A percentile compares a stretch with the other conserved stretches of the same genome.
Evolutionary conservation across 2,113 vertebrate genomes (phyloP).

Genomic region (Cryptomyrus ogoouensis): DNA sequence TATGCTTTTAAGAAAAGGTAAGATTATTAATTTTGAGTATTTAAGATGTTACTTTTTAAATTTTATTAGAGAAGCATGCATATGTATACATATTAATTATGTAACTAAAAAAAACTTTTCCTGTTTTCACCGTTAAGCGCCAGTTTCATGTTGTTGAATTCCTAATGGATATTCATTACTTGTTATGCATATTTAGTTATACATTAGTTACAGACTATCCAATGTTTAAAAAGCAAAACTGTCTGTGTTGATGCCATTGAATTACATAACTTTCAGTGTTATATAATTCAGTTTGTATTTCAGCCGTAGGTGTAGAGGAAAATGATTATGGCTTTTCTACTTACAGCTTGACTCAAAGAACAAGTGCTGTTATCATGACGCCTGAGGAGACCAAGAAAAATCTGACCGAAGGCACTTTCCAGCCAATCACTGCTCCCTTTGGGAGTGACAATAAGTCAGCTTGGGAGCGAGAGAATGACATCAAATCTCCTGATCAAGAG

Average conservation of each 20-base stretch:
- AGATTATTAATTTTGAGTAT: background rate
- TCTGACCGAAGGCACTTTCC: constrained; percentile 29
- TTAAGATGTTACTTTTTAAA: background rate
- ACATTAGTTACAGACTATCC: background rate
- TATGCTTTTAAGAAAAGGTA: constrained; percentile 17
- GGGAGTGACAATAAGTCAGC: constrained; percentile 58
- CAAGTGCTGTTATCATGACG: constrained; percentile 40
- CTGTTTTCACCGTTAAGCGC: background rate
- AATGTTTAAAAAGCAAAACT: background rate
- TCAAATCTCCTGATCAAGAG: constrained; percentile 43
- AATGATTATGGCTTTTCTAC: constrained; percentile 51
- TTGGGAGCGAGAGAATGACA: constrained; percentile 55
- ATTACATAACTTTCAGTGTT: background rate
- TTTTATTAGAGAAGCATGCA: background rate
- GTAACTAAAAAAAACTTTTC: background rate
- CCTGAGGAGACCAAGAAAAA: constrained; percentile 30
- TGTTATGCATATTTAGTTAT: background rate
- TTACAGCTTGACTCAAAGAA: constrained; percentile 56
- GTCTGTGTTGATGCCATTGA: constrained; percentile 24
- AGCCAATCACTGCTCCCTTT: constrained; percentile 57
- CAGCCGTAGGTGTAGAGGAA: background rate
- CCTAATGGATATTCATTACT: background rate
- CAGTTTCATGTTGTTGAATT: background rate
- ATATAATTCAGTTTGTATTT: constrained; percentile 25
- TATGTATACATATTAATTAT: background rate